Conservation (phyloP, 2,888 invertebrate genomes). For the Cantharis rustica region DNA sequence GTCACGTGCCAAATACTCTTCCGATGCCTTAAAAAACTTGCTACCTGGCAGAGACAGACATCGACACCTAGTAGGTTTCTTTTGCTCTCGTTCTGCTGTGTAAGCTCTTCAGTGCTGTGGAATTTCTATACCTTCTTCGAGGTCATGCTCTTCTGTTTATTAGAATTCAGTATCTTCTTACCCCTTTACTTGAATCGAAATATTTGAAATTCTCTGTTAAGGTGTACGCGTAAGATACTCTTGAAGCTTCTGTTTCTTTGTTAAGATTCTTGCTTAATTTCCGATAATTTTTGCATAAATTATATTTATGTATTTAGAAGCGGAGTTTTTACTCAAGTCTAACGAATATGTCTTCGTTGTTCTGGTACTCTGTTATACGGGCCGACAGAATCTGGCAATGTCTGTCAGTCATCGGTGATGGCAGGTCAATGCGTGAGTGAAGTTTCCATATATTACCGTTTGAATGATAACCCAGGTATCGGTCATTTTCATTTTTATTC, state of each 20-base stretch:
- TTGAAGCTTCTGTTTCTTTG: slow-evolving; percentile 46
- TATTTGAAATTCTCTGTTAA: slow-evolving; percentile 11
- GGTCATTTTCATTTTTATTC: slow-evolving; percentile 8
- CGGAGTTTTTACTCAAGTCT: not conserved
- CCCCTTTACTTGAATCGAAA: slow-evolving; percentile 48
- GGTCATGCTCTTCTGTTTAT: slow-evolving; percentile 45
- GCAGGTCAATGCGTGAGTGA: slow-evolving; percentile 11
- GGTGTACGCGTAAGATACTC: slow-evolving; percentile 21
- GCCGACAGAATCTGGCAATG: slow-evolving; percentile 44
- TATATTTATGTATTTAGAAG: slow-evolving; percentile 32
- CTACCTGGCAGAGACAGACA: not conserved
- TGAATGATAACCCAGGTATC: slow-evolving; percentile 3
- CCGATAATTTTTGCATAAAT: slow-evolving; percentile 55
- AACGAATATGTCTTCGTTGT: slow-evolving; percentile 20
- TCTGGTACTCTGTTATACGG: slow-evolving; percentile 38
- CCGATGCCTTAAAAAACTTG: slow-evolving; percentile 1
- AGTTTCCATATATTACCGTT: not conserved
- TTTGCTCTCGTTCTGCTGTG: not conserved
- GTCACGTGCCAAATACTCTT: slow-evolving; percentile 34
- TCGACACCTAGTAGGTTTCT: not conserved
- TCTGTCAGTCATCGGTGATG: slow-evolving; percentile 49
- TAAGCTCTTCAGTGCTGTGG: not conserved
- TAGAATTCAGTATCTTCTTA: slow-evolving; percentile 54
- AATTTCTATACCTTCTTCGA: slow-evolving; percentile 24
- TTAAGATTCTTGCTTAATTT: slow-evolving; percentile 49